Evolutionary conservation across 2,113 vertebrate genomes (phyloP).

Genomic region (Cricetomys ansorgei): DNA sequence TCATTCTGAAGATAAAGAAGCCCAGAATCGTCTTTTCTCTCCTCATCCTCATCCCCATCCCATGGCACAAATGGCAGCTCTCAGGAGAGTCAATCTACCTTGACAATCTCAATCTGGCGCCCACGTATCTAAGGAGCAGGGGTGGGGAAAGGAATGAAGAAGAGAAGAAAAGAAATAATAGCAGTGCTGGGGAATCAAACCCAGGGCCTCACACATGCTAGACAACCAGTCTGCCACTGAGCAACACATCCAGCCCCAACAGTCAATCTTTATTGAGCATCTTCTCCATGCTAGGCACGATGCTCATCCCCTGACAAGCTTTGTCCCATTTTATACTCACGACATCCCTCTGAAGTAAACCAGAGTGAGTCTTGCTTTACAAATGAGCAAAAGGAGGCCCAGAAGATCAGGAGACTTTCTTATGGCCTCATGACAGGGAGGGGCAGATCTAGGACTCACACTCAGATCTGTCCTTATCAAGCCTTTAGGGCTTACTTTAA

Average conservation of each 20-base stretch:
- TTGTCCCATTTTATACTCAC: not conserved
- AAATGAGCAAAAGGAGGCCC: slow-evolving; percentile 15
- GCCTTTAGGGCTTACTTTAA: not conserved
- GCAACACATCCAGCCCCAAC: not conserved
- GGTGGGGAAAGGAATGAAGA: not conserved
- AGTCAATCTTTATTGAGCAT: not conserved
- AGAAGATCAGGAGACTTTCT: not conserved
- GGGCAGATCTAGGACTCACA: not conserved
- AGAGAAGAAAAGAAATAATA: not conserved
- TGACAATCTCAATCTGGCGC: not conserved
- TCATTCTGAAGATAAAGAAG: not conserved
- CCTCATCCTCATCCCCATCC: not conserved
- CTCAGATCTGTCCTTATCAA: not conserved
- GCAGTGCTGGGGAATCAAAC: not conserved
- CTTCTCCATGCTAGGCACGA: not conserved
- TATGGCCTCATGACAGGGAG: not conserved
- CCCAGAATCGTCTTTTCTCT: not conserved
- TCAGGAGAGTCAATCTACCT: not conserved
- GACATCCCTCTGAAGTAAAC: not conserved
- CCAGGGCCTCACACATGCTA: not conserved
- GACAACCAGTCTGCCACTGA: not conserved
- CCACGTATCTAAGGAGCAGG: not conserved
- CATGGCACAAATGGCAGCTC: not conserved
- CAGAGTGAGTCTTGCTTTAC: not conserved
- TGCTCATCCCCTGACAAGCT: not conserved